Evolutionary conservation across 2,797 vertebrate species (phyloP), one percentile per base, ranked within the genome.

Genomic region (Toxotes lorentzi): DNA sequence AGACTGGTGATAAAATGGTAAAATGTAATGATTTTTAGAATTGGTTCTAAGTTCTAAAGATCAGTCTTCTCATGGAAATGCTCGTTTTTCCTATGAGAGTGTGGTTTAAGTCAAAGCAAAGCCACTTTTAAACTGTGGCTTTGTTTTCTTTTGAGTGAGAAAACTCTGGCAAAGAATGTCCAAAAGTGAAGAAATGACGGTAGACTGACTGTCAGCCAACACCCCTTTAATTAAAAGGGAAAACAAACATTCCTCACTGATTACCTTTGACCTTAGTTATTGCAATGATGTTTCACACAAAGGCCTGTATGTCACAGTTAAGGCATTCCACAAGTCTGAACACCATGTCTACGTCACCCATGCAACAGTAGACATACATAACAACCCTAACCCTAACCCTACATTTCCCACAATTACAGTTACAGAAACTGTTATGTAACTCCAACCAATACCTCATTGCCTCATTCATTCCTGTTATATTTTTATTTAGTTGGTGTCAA

Each of bases 171-270:
- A 0, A 24, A 27, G 32, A 73, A 0, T 40, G 7, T 57, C 14
- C 24, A 48, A 12, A 54, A 24, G 66, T 65, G 73, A 51, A 35
- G 35, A 38, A 63, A 58, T 3, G n/a, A 47, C 16, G 24, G 19
- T 38, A 13, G 38, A 13, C 24, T 69, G 68, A 16, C 41, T 2
- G 10, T 16, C 35, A 10, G 87, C 53, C 83, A 64, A 86, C 90
- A 76, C 88, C 86, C 88, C 32, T 6, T 32, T 41, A 73, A 86
- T 69, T 67, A 73, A 82, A 74, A 45, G 40, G 40, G 70, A 91
- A 65, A 77, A 83, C 48, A 81, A 87, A 90, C 84, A 92, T 87
- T 89, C 84, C 53, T 78, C 2, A 2, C 12, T 3, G 14, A 74
- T 83, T 27, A 83, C 75, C 84, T 89, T 78, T 86, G 75, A 78